Base-by-base conservation (phyloP, 64 coral and sea anemone species). In the Stichodactyla mertensii region DNA sequence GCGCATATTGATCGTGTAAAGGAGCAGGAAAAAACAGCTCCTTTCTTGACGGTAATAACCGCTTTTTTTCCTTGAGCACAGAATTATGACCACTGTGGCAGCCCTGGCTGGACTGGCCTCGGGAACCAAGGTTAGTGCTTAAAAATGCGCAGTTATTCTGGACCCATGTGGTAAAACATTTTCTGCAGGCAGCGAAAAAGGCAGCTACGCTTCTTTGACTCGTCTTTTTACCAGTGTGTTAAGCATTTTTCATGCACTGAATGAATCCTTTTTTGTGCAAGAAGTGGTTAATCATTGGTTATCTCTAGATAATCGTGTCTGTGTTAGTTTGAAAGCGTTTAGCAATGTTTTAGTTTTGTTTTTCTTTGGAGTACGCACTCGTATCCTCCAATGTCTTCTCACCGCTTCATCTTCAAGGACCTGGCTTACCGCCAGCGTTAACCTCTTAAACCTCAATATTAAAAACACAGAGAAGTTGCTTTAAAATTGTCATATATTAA, bases 11-110 rank as follows among this genome's bases (percentile, higher is more conserved):
- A 53, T 52, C 78, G 24, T 4, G 69, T 16, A 55, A 81, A 55
- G 53, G 78, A 81, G 78, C 51, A 54, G 6, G 19, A 53, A 53
- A 5, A 55, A 81, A 20, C 7, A 55, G 78, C 78, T 81, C 51
- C 78, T 81, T 52, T 52, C 36, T 81, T 53, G 13, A 52, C 78
- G 78, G 78, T 53, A 81, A 20, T 53, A 55, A 55, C 51, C 53
- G 51, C 78, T 81, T 55, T 1, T 81, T 62, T 31, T 23, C 57
- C 22, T 45, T 10, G 16, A 56, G 57, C 22, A 52, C n/a, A 23
- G 23, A 82, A 92, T 82, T 92, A 92, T 92, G 90, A 92, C 90
- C 24, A 92, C 84, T 92, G 90, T 92, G 52, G 90, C 90, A 81
- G 90, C 90, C 55, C 71, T 92, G 90, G 90, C 90, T 87, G 90